A percentile compares a stretch with the other conserved stretches of the same genome.
Evolutionary conservation across 1,140 invertebrate species (phyloP).

Genomic region (Camponotus vicinus): DNA sequence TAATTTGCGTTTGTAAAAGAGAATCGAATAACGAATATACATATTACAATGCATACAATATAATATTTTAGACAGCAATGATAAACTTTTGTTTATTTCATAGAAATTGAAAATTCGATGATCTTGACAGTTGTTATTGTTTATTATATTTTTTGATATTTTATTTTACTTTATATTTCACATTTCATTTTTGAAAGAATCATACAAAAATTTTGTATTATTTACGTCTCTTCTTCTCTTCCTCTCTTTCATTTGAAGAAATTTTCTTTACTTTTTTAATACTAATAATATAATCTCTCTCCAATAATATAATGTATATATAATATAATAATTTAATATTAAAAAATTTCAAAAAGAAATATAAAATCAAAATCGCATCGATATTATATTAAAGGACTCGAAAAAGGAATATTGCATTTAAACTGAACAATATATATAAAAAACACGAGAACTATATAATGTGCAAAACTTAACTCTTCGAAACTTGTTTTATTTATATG

Average conservation of each 20-base stretch:
- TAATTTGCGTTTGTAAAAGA: background rate
- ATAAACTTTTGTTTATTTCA: background rate
- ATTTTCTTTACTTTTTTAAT: background rate
- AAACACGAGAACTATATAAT: background rate
- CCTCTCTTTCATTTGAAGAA: background rate
- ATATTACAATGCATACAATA: background rate
- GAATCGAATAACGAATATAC: background rate
- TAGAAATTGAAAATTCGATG: background rate
- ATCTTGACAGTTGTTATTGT: no score
- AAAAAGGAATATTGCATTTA: background rate
- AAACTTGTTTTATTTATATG: constrained; percentile 30
- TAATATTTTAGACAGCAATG: background rate
- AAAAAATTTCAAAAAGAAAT: background rate
- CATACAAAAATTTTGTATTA: background rate
- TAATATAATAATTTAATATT: background rate
- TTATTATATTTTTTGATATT: background rate
- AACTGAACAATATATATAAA: background rate
- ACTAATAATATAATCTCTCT: background rate
- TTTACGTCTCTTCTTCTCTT: background rate
- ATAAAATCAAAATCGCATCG: background rate
- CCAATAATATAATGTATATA: background rate
- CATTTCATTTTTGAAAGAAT: background rate
- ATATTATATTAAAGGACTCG: background rate
- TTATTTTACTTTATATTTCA: background rate
- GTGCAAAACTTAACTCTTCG: background rate